Base-by-base conservation (phyloP, 2,888 invertebrate genomes). In the Acheta domesticus region DNA sequence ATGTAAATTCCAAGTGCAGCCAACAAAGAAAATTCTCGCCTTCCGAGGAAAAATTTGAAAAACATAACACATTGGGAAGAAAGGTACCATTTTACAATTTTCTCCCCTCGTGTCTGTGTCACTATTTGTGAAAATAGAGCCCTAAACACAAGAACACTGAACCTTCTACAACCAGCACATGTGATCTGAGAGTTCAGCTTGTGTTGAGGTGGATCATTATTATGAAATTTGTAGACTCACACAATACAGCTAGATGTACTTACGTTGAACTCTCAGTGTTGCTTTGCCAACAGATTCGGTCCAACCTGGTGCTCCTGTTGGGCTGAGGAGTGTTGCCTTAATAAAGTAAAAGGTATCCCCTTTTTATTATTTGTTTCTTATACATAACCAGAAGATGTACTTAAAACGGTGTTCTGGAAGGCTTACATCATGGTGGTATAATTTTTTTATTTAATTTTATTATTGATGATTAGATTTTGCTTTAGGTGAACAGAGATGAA, bases 31-130 rank as follows among this genome's bases (percentile, higher is more conserved):
- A 74, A 48, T 74, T 78, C 74, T 74, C 74, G 74, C 74, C 78
- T 48, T 74, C 48, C 23, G 74, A 78, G 74, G 78, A 74, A n/a
- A 62, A 62, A 78, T 49, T 48, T 74, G 49, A 74, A 78, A 48
- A n/a, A 49, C 20, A 36, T 36, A 36, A 36, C 36, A 36, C 36
- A 36, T 36, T 48, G 49, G 48, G 49, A 74, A 78, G 78, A 74
- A 78, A 78, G 78, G 78, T 78, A 78, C 78, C 36, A 48, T 78
- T 78, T 78, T 74, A n/a, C 48, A 74, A 48, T 74, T n/a, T 78
- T 78, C 74, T 78, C n/a, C 78, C 78, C 74, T 78, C 74, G 49
- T 78, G 78, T 78, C n/a, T 78, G 78, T 78, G 78, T 74, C 74
- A 48, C 78, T 78, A 74, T 73, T 74, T 78, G 78, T 78, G 74